These are phyloP conservation scores for Subacronicta megacephala DNA, from an alignment of 2,888 invertebrate species.

Conservation along the genomic window DNA sequence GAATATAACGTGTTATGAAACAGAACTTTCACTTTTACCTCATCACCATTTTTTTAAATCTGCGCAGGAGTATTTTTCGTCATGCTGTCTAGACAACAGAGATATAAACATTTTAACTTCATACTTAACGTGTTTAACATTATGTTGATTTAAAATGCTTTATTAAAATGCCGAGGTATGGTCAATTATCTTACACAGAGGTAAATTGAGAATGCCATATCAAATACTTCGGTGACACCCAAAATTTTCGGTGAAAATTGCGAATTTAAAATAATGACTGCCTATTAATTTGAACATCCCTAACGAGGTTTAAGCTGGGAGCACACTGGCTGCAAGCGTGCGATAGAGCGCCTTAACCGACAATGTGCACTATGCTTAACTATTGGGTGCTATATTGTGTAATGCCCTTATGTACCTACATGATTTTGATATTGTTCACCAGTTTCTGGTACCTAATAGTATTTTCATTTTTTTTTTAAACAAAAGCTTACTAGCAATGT, in stretches of 20 bases:
- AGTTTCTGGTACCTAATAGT: too few relatives aligned
- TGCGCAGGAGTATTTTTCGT: constrained; percentile 5
- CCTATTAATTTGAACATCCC: constrained; percentile 31
- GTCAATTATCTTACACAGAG: not conserved
- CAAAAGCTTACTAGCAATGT: too few relatives aligned
- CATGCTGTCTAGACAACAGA: not conserved
- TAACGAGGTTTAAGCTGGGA: constrained; percentile 35
- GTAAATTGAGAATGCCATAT: not conserved
- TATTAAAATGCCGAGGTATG: not conserved
- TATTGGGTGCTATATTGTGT: constrained; percentile 23
- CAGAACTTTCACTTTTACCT: constrained; percentile 10
- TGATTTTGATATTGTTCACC: constrained; percentile 16
- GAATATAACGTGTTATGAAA: constrained; percentile 11
- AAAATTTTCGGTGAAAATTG: not conserved
- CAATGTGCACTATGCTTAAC: constrained; percentile 26
- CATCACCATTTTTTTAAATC: not conserved
- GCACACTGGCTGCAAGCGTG: constrained; percentile 38
- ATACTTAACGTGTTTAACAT: not conserved
- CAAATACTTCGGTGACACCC: not conserved
- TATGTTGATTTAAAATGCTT: not conserved
- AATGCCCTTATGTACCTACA: constrained; percentile 7
- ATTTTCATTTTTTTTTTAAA: too few relatives aligned
- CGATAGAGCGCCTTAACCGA: constrained; percentile 32
- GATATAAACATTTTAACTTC: not conserved
- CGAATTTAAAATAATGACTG: constrained; percentile 5